Evolutionary conservation across 2,113 vertebrate species (phyloP), one percentile per base, ranked within the genome.

Genomic region (Leuciscus idus): DNA sequence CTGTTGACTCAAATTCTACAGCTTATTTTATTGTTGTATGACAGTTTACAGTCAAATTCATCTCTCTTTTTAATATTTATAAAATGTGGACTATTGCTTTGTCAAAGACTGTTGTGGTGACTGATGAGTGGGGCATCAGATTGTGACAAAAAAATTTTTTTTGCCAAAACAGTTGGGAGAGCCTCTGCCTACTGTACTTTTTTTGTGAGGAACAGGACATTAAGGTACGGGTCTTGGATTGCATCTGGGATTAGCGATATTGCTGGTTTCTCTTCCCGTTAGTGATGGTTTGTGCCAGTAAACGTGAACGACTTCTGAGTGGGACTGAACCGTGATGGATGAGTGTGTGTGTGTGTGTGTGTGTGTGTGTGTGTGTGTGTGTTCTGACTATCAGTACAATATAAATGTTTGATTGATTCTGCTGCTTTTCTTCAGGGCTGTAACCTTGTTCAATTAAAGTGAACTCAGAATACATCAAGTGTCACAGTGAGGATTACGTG

Each of bases 401-500:
- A 23, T 19, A 12, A 57, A 57, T 78, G 10, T 57, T 30, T 59
- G 52, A 59, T 36, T 57, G 26, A 76, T 30, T 62, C 28, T 36
- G 76, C 30, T 36, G 52, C 28, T 19, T 36, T 33, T 78, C 76
- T 36, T 59, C 21, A 62, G 36, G 21, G 23, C 33, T 43, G 57
- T 43, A 80, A 62, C 62, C 57, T 80, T 28, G 36, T 62, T 80
- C n/a, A 62, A 62, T 62, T 80, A 61, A 80, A 62, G 57, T 80
- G 78, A 80, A 62, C 57, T 26, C 57, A 17, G 78, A 80, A 19
- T n/a, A 48, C 43, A 74, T 74, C 23, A 43, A 39, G 68, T 19
- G 0, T 39, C 76, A 36, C 52, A 39, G 50, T 28, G 13, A 50
- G 11, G 50, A 50, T 30, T 55, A 77, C 6, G 75, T 52, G 17